These are phyloP conservation scores for Hesperia comma DNA, from an alignment of 2,888 invertebrate genomes.

Conservation along the genomic window DNA sequence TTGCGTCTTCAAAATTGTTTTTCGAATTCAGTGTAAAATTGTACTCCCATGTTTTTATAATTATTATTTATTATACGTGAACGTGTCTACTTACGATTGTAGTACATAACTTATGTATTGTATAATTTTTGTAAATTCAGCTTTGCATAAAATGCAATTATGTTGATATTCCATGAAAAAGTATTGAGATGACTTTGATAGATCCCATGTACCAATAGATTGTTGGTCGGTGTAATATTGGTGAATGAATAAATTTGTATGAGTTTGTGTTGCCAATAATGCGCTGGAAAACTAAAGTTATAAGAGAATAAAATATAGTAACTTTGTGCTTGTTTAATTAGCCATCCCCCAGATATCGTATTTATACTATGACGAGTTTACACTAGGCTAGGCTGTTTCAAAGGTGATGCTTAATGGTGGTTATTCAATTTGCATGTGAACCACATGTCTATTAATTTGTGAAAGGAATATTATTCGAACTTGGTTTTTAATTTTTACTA, in stretches of 20 bases:
- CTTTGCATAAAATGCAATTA: conserved; percentile 28
- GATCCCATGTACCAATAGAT: conserved; percentile 8
- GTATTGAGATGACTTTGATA: conserved; percentile 13
- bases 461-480: too few species aligned
- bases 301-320: conserved; percentile 54
- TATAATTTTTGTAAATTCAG: conserved; percentile 15
- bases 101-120: conserved; percentile 37
- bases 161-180: conserved; percentile 18
- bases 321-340: conserved; percentile 42
- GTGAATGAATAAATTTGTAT: conserved; percentile 28
- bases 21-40: conserved; percentile 16
- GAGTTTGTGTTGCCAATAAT: conserved; percentile 43
- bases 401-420: too few species aligned
- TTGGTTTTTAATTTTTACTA: too few species aligned
- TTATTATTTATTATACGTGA: conserved; percentile 28
- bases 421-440: too few species aligned
- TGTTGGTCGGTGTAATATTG: conserved; percentile 9
- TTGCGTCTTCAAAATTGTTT: background rate
- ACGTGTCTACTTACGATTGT: conserved; percentile 21
- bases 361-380: too few species aligned
- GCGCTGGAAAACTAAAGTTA: conserved; percentile 47
- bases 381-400: too few species aligned
- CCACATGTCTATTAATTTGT: too few species aligned
- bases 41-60: conserved; percentile 24
- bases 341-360: background rate